Percentiles rank a stretch among this genome's conserved stretches.
These are phyloP conservation scores for Petrolisthes cinctipes DNA, from an alignment of 2,888 invertebrate species.

Conservation along the genomic window DNA sequence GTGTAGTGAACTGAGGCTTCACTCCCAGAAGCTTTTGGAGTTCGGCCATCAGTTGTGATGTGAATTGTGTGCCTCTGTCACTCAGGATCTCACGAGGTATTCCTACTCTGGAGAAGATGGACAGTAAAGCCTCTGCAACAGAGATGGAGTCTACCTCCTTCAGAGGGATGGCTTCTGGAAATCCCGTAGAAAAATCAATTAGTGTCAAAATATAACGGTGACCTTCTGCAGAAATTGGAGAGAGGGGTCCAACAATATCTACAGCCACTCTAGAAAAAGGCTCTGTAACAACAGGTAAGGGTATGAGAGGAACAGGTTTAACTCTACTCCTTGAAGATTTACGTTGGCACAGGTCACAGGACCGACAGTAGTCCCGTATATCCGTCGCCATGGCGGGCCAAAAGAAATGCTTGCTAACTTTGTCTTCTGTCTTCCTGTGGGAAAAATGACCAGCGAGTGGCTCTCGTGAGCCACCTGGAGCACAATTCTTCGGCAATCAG, in stretches of 20 bases:
- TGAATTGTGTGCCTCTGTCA: not conserved
- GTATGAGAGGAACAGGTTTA: not conserved
- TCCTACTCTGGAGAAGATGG: too few relatives aligned
- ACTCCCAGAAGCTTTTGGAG: not conserved
- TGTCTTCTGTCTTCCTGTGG: slow-evolving; percentile 1
- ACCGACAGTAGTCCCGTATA: not conserved
- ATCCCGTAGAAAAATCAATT: not conserved
- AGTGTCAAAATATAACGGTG: slow-evolving; percentile 19
- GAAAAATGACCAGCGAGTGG: not conserved
- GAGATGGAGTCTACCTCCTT: not conserved
- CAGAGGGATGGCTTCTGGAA: slow-evolving; percentile 13
- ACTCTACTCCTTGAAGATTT: not conserved
- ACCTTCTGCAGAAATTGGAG: not conserved
- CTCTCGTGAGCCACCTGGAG: too few relatives aligned
- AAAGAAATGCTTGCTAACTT: not conserved
- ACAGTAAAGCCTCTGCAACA: not conserved
- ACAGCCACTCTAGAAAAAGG: not conserved
- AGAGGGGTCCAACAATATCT: slow-evolving; percentile 25
- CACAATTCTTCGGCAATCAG: too few relatives aligned
- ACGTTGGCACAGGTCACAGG: slow-evolving; percentile 26
- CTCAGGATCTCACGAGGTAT: too few relatives aligned
- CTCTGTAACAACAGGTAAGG: not conserved
- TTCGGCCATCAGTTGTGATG: not conserved
- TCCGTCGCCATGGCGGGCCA: slow-evolving; percentile 18
- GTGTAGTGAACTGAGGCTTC: not conserved